Percentiles rank a stretch among this genome's conserved stretches.
These are phyloP conservation scores for Danionella dracula DNA, from an alignment of 2,797 vertebrate genomes.

Conservation along the genomic window DNA sequence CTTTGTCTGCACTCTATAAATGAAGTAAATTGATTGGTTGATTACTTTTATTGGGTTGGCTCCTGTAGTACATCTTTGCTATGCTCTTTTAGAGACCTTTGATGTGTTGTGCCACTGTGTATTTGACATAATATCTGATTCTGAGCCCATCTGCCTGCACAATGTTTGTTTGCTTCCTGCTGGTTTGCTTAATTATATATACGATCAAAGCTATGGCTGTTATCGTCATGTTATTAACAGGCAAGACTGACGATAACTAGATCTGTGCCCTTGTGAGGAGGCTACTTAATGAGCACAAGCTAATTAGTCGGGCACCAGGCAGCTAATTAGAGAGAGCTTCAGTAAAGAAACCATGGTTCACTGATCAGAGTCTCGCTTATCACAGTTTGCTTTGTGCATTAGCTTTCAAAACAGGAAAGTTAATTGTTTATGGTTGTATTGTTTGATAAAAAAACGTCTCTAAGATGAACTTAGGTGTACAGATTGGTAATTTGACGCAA, in stretches of 20 bases:
- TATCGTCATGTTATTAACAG: slow-evolving; percentile 23
- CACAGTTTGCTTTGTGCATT: not conserved
- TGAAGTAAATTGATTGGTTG: too few relatives aligned
- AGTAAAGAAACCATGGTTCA: not conserved
- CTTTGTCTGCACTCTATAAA: too few relatives aligned
- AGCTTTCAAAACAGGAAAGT: not conserved
- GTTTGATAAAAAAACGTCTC: too few relatives aligned
- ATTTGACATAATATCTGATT: too few relatives aligned
- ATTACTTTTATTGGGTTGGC: too few relatives aligned
- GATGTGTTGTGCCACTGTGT: too few relatives aligned
- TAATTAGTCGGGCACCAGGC: slow-evolving; percentile 32
- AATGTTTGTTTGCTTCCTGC: not conserved
- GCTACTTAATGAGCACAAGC: slow-evolving; percentile 24
- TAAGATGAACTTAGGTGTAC: too few relatives aligned
- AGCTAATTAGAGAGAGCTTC: not conserved
- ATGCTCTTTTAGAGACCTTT: too few relatives aligned
- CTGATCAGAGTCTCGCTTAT: not conserved
- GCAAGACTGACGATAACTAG: slow-evolving; percentile 21
- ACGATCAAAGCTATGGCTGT: slow-evolving; percentile 28
- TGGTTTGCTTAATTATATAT: slow-evolving; percentile 35
- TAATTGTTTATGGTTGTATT: too few relatives aligned
- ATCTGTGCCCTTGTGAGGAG: slow-evolving; percentile 22
- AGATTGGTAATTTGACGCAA: too few relatives aligned
- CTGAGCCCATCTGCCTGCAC: not conserved
- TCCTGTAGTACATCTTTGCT: too few relatives aligned